phyloP scores from a whole-genome alignment of 2,797 vertebrate genomes.

The Phaenicophaeus curvirostris region DNA sequence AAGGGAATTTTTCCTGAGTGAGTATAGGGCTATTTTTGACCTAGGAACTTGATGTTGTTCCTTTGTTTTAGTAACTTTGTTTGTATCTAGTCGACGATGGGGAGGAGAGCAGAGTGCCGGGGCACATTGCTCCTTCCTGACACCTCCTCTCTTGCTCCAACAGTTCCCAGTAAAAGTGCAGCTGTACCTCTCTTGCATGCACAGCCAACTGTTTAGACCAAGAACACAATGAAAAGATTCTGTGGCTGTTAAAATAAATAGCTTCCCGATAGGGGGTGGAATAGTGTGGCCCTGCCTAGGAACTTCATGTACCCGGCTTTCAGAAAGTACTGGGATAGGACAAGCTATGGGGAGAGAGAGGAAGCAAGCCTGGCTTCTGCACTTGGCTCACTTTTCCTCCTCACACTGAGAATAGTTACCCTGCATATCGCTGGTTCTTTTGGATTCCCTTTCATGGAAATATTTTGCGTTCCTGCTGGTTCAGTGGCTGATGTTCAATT shows the following conservation, averaged over 20 bases:
- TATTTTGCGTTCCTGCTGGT: constrained; percentile 50
- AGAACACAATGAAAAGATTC: constrained; percentile 45
- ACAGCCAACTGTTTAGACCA: constrained; percentile 14
- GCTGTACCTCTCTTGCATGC: background rate
- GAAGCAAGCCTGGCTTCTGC: constrained; percentile 57
- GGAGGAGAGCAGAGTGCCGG: background rate
- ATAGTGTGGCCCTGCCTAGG: constrained; percentile 13
- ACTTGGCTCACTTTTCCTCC: constrained; percentile 44
- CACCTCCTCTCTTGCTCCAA: background rate
- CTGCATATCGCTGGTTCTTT: constrained; percentile 17
- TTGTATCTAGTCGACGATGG: constrained; percentile 2
- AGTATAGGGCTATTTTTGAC: constrained; percentile 42
- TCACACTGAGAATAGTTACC: constrained; percentile 52
- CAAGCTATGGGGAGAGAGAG: background rate
- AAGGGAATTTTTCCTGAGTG: constrained; percentile 56
- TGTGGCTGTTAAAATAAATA: constrained; percentile 53
- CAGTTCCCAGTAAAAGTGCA: background rate
- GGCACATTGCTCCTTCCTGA: background rate
- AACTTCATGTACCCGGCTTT: constrained; percentile 42
- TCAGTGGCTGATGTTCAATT: constrained; percentile 37
- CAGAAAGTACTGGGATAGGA: constrained; percentile 38
- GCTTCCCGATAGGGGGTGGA: constrained; percentile 35
- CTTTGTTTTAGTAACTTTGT: constrained; percentile 69
- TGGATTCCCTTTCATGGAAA: constrained; percentile 61
- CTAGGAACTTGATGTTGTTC: constrained; percentile 55